Base-by-base conservation (phyloP, 2,888 invertebrate genomes). In the Lithophane socia region DNA sequence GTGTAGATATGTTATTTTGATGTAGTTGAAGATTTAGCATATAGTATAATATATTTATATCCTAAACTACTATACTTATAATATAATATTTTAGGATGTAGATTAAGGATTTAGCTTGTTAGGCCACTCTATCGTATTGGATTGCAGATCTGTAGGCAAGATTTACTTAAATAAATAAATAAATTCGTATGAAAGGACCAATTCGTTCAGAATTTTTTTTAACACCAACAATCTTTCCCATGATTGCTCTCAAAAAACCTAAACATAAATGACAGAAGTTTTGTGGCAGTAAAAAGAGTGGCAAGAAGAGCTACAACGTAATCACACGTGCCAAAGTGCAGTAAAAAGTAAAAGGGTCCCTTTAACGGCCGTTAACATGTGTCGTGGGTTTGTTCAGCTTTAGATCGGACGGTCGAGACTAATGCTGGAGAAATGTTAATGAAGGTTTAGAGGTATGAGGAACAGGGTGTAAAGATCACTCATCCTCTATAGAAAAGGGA, bases 341-440 rank as follows among this genome's bases (percentile, higher is more conserved):
- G 84, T 89, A 81, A 88, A 86, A 88, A 88, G 84, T 87, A 83
- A 89, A 92, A 90, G 88, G 88, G 82, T 84, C 81, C 37, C 76
- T 90, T 90, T 90, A 92, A 88, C 64, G 89, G 77, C 77, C 80
- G 79, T 91, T 91, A 92, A 92, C 90, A 89, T 86, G 83, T 84
- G 84, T 80, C 69, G 82, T 56, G 73, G 74, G 83, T 82, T 75
- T 71, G 56, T 29, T 86, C 84, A 65, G 71, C 84, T 82, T 88
- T 80, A 73, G 60, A 49, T 44, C 60, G 16, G 7, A 54, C 1
- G 37, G 44, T 75, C 2, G 29, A 44, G 13, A 56, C 69, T 63
- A 65, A 42, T 72, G 10, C 16, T 10, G 56, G 18, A 52, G 21
- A 77, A 73, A 71, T 60, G 21, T 63, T 61, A 64, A 61, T 56